Base-by-base conservation (phyloP, 2,888 invertebrate species). In the Andrena hattorfiana region DNA sequence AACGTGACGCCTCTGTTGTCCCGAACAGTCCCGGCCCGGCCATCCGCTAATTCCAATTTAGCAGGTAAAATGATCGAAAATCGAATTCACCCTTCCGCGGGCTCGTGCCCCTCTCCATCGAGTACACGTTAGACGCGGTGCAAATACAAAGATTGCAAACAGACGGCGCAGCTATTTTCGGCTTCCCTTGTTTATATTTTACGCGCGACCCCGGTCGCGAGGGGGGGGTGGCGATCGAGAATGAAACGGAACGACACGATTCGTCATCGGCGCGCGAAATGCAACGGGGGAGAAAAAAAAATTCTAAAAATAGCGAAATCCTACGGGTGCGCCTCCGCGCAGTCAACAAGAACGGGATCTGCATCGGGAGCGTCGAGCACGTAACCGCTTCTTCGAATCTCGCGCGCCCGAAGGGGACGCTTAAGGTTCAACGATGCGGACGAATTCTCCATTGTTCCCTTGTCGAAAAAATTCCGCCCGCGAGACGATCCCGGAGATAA, bases 341-440 rank as follows among this genome's bases (percentile, higher is more conserved):
- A 51, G 60, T 70, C 79, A 79, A 70, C 69, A 79, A 66, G 30
- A 26, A 26, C 59, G 68, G 69, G 64, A 73, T 63, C 63, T 66
- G 78, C 68, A 63, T 74, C 74, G 32, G 51, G 8, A n/a, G 48
- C 54, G 23, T 70, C 59, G 59, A 30, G 68, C 59, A 64, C 79
- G 73, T 69, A 78, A 81, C n/a, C 23, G 51, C 23, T 79, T 79
- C 79, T 69, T 32, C 42, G 81, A 59, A 79, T 32, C 42, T 48
- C 49, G 64, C 48, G 59, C 30, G 28, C n/a, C 23, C 30, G 35
- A 72, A n/a, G 42, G 51, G 10, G 32, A 20, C 13, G 28, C 0
- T n/a, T 30, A n/a, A 56, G 30, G 51, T 66, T 77, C 26, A 51
- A 51, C 54, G 51, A 64, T 54, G 42, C 54, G 26, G 30, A 77